Conservation (phyloP, 2,113 vertebrate genomes). For the Sinosuthora webbiana region DNA sequence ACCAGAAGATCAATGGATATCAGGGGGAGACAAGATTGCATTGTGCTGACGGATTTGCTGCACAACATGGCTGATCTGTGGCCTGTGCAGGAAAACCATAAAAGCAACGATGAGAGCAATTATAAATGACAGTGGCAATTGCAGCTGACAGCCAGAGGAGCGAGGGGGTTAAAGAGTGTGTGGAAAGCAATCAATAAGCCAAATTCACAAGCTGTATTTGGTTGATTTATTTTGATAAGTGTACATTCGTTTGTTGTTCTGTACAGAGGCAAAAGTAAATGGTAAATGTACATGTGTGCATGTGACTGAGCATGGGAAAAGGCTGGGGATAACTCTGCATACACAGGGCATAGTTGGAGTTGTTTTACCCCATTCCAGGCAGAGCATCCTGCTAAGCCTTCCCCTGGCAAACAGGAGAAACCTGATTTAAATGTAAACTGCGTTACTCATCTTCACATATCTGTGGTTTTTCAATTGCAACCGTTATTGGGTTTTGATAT, state of each 20-base stretch:
- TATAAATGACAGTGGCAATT: not conserved
- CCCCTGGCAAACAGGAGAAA: not conserved
- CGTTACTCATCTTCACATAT: not conserved
- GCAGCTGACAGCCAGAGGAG: not conserved
- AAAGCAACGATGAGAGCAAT: not conserved
- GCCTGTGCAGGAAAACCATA: not conserved
- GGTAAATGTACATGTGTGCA: not conserved
- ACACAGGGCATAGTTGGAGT: rapidly evolving
- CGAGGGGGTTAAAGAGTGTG: not conserved
- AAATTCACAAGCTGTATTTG: not conserved
- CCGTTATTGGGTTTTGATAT: not conserved
- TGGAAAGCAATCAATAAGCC: not conserved
- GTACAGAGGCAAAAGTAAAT: not conserved
- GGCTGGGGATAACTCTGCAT: not conserved
- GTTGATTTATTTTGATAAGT: not conserved
- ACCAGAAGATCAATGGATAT: not conserved
- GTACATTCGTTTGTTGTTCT: not conserved
- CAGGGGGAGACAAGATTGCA: not conserved
- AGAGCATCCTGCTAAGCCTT: not conserved
- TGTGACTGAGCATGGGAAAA: not conserved
- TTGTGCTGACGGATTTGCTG: not conserved
- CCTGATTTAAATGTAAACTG: not conserved
- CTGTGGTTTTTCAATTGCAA: not conserved
- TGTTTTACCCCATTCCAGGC: not conserved
- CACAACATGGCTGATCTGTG: not conserved